Evolutionary conservation across 2,888 invertebrate species (phyloP).

Genomic region (Lepidocyrtinus sp.): DNA sequence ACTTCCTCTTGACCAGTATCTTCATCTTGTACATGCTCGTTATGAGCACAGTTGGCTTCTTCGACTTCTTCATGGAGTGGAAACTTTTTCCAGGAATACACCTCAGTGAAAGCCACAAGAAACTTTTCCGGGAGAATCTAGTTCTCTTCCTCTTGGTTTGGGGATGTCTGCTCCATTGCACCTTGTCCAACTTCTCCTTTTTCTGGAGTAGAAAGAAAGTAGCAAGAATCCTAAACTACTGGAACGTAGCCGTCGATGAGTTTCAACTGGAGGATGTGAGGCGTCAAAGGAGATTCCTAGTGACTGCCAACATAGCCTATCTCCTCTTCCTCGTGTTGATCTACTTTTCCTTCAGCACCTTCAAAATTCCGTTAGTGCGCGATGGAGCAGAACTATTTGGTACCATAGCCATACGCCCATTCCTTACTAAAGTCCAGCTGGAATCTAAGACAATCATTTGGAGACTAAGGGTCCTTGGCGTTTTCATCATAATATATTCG

Average conservation of each 20-base stretch:
- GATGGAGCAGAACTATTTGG: conserved; percentile 62
- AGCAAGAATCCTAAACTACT: conserved; percentile 63
- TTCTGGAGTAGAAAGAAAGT: conserved; percentile 56
- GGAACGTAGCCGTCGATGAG: conserved; percentile 60
- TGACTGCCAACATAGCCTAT: conserved; percentile 56
- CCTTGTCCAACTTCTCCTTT: conserved; percentile 59
- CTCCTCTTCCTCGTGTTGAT: conserved; percentile 58
- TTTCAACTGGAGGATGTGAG: conserved; percentile 52
- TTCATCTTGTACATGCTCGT: conserved; percentile 51
- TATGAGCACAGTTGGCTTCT: conserved; percentile 62
- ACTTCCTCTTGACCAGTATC: conserved; percentile 58
- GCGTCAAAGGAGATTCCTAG: conserved; percentile 54
- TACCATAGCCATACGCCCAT: conserved; percentile 54
- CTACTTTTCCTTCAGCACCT: conserved; percentile 48
- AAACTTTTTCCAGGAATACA: conserved; percentile 12
- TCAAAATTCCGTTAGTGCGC: conserved; percentile 10
- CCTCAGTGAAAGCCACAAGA: conserved; percentile 46
- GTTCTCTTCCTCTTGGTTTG: conserved; percentile 68
- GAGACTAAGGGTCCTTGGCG: conserved; percentile 51
- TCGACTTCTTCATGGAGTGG: conserved; percentile 63
- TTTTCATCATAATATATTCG: conserved; percentile 62
- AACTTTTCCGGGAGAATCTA: conserved; percentile 61
- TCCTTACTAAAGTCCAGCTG: conserved; percentile 25
- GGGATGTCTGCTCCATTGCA: conserved; percentile 66
- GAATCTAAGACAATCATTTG: background rate